Evolutionary conservation across 2,113 vertebrate genomes (phyloP), one percentile per base, ranked within the genome.

Genomic region (Percopsis transmontana): DNA sequence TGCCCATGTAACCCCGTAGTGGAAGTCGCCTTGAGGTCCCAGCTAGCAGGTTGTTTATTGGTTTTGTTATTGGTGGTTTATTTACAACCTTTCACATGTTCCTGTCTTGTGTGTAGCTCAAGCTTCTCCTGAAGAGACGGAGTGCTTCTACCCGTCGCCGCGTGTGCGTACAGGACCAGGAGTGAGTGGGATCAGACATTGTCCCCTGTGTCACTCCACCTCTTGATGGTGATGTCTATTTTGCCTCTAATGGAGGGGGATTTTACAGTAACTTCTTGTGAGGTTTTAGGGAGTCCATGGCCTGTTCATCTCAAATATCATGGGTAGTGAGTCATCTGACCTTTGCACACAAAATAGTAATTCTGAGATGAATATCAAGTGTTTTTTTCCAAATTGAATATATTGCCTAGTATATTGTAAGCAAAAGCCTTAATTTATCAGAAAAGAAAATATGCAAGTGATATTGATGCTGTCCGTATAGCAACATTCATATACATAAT

Each of bases 51-150:
- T n/a, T n/a, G n/a, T n/a, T n/a, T n/a, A n/a, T n/a, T n/a, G n/a
- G n/a, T n/a, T n/a, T n/a, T n/a, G n/a, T n/a, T n/a, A n/a, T n/a
- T n/a, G 10, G 23, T 33, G 2, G 2, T 33, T 6, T 56, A 14
- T 56, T 21, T 5, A 13, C 4, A 15, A 52, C 10, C 14, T 48
- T 12, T 40, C 18, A 27, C 47, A 38, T 19, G 45, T 42, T n/a
- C 5, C 57, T 6, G 78, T 65, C 59, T 21, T 15, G 3, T 56
- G 58, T 68, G n/a, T 68, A 97, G 95, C 93, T 97, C 27, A 95
- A 95, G 79, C 85, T 93, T 60, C 83, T 97, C 70, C 74, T 97
- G 89, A 95, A 95, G 86, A 95, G 92, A 81, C 91, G 93, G 67
- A 93, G 92, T 2, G 72, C 90, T 72, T 91, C 91, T 2, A 86